A percentile compares a stretch with the other conserved stretches of the same genome.
These are phyloP conservation scores for Ochropacha duplaris DNA, from an alignment of 2,888 invertebrate genomes.

Conservation along the genomic window DNA sequence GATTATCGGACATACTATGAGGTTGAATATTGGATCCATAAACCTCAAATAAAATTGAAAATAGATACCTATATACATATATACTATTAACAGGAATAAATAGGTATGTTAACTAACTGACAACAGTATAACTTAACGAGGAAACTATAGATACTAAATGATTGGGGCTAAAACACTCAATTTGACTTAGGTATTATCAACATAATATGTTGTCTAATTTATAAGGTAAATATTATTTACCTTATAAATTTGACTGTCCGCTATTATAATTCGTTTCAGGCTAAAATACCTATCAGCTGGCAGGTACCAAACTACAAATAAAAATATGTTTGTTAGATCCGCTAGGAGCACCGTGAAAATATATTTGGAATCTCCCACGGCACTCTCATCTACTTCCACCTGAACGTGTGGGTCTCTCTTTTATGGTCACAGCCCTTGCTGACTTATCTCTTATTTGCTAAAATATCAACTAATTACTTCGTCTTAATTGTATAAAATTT, in stretches of 20 bases:
- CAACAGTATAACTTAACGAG: not conserved
- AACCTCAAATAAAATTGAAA: not conserved
- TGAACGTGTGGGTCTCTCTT: constrained; percentile 18
- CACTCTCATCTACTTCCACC: constrained; percentile 13
- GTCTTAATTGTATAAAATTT: constrained; percentile 37
- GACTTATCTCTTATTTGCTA: constrained; percentile 51
- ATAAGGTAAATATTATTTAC: no score
- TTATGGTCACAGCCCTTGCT: constrained; percentile 63
- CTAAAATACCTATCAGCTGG: not conserved
- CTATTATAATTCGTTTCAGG: no score
- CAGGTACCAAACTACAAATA: not conserved
- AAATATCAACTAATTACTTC: constrained; percentile 22
- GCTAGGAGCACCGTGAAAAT: constrained; percentile 12
- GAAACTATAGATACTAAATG: not conserved
- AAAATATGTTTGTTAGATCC: constrained; percentile 5
- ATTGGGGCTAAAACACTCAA: not conserved
- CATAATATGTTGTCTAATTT: no score
- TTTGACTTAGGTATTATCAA: not conserved
- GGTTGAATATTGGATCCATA: no score
- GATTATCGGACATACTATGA: no score
- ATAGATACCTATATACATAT: no score
- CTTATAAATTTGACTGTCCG: not conserved
- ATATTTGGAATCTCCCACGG: constrained; percentile 14
- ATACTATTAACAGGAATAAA: not conserved
- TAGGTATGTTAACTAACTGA: not conserved